Base-by-base conservation (phyloP, 2,113 vertebrate species). In the Oceanodroma tethys region DNA sequence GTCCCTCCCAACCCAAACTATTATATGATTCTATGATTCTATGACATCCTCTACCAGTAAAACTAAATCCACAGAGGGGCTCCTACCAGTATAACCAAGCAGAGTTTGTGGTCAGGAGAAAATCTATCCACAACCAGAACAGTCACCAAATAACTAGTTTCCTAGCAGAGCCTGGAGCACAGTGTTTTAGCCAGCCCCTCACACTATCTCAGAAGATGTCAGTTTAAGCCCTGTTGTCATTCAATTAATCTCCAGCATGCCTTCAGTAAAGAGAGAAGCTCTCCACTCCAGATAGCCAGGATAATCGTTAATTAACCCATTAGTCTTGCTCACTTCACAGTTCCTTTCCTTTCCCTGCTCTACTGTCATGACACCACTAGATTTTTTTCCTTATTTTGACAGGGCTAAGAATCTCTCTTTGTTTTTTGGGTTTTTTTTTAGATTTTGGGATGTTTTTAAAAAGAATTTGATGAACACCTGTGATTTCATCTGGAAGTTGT, bases 401-500 rank as follows among this genome's bases (percentile, higher is more conserved):
- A 82, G 5, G 5, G 11, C 29, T 68, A 78, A 63, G 60, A 81
- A 84, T n/a, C 9, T 59, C 10, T 3, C 13, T 53, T 40, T 17
- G 7, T 6, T 6, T n/a, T 43, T 59, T n/a, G n/a, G n/a, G n/a
- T 80, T 56, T 82, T 55, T 7, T 56, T 82, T 55, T 7, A 34
- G 26, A 82, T 65, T 88, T 81, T 32, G 6, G 30, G 36, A 45
- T 72, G 26, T 16, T 86, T 85, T 68, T 29, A 38, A 72, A 83
- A 71, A 20, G 38, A 91, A 86, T 75, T 86, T 58, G 34, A 89
- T 67, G 80, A 92, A 60, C 80, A 93, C 80, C 70, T 95, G 95
- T 85, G 88, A 93, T 79, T 94, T 93, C 94, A 95, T 94, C 88
- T 96, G 94, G 93, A 95, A 97, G 73, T 4, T 93, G 94, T 81